phyloP scores from a whole-genome alignment of 2,797 vertebrate species.

The Dryobates pubescens region DNA sequence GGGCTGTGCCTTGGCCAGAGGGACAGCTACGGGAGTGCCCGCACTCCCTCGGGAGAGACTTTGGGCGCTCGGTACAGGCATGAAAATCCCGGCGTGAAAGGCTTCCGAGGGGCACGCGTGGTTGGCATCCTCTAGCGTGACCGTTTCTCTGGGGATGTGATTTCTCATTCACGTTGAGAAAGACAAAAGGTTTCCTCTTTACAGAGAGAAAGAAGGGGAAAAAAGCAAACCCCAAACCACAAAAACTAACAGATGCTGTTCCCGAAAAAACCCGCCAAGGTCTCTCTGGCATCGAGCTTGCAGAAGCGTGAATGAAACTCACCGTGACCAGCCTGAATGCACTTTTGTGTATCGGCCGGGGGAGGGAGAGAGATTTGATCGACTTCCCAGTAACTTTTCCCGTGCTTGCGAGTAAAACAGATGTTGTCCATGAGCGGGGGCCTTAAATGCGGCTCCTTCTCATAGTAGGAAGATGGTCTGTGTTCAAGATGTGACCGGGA shows the following conservation, averaged over 20 bases:
- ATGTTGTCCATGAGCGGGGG: not conserved
- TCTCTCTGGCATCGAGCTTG: not conserved
- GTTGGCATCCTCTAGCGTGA: not conserved
- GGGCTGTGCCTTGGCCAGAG: not conserved
- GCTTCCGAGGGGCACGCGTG: not conserved
- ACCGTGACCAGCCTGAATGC: not conserved
- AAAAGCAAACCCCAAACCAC: not conserved
- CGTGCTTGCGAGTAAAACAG: not conserved
- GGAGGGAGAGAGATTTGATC: conserved; percentile 9
- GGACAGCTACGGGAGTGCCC: not conserved
- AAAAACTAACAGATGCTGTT: not conserved
- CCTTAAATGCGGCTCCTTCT: not conserved
- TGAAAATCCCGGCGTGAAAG: not conserved
- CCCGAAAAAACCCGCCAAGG: not conserved
- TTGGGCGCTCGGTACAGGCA: fast-evolving
- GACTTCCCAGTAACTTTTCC: conserved; percentile 14
- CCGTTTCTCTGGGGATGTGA: not conserved
- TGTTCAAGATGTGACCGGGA: conserved; percentile 48
- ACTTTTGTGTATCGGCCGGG: not conserved
- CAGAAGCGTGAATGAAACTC: conserved; percentile 40
- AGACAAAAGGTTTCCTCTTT: not conserved
- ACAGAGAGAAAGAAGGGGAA: not conserved
- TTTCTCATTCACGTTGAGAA: not conserved
- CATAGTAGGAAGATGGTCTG: not conserved
- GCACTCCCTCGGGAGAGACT: not conserved